Evolutionary conservation across 2,888 invertebrate species (phyloP), one percentile per base, ranked within the genome.

Genomic region (Ophion obscuratus): DNA sequence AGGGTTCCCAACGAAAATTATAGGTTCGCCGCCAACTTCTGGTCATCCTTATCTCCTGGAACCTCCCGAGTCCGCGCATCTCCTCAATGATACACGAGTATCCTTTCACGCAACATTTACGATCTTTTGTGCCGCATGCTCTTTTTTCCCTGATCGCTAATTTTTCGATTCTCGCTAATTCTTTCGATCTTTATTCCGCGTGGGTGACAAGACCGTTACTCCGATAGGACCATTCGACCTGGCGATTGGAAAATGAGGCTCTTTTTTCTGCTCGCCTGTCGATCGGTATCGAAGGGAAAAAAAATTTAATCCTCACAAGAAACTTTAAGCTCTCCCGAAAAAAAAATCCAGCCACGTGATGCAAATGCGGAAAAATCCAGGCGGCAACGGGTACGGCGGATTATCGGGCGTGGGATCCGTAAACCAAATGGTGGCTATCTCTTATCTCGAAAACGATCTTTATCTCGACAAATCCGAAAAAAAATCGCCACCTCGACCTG

Each of bases 1-100:
- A 53, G 67, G 84, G 70, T 62, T 81, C 83, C 74, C 68, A 85
- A 76, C 80, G 85, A 14, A 89, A 90, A 90, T 90, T 90, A 88
- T 85, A 73, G 90, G 90, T 88, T 90, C 86, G 87, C 81, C 70
- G 59, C 81, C 62, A 79, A 81, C 85, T 87, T 75, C 83, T 85
- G 67, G 86, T 86, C 82, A 82, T 76, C 77, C 67, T 87, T 84
- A 70, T 67, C 20, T 27, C 67, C 61, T 66, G 74, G 61, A 79
- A 79, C 47, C 17, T 53, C 53, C 0, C 77, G 62, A 62, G 57
- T 40, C 71, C 70, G 61, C 47, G 53, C 68, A 59, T 68, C 68
- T 62, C n/a, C 6, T 66, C 66, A 27, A 64, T 14, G 64, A 64
- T 64, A 64, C 27, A 64, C 31, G 64, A 27, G 64, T 24, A 64